Evolutionary conservation across 2,797 vertebrate species (phyloP), one percentile per base, ranked within the genome.

Genomic region (Amblyraja radiata): DNA sequence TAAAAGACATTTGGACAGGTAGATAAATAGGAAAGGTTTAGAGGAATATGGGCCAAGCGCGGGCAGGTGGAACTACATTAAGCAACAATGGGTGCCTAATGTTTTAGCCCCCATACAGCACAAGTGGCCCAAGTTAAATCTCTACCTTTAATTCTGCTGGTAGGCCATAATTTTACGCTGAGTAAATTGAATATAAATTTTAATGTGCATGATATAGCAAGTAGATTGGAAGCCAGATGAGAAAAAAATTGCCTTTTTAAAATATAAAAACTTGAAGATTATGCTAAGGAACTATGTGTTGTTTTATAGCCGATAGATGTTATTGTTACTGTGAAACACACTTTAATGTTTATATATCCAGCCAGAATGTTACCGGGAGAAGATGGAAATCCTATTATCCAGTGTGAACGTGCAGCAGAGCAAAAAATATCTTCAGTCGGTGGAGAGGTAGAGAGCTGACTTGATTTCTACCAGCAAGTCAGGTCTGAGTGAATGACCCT

Each of bases 401-500:
- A 84, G 80, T 61, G 81, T 28, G 25, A 61, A 84, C 11, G 81
- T 61, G 54, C 5, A 4, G 9, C 14, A 8, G 39, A 84, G 61
- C 54, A 84, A 84, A 84, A 46, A 84, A 84, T 84, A 61, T 14
- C 25, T 58, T 61, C 28, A 28, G 81, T 14, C n/a, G 81, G 11
- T 2, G 21, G 25, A 28, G 54, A 84, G 54, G 14, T 84, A 54
- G 81, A 84, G 54, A 84, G 81, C 81, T 84, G 81, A 84, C 23
- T 54, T 58, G 54, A 61, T 84, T 84, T 61, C 54, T 84, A 25
- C 81, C n/a, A 28, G 25, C 81, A 61, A 84, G 81, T 54, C 81
- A 84, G 81, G 81, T 84, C 81, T 84, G 81, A 61, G 46, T 84
- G 25, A 28, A 58, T 84, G 81, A 84, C 81, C 81, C 54, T 84